Base-by-base conservation (phyloP, 2,888 invertebrate genomes). In the Morinoia aosen region DNA sequence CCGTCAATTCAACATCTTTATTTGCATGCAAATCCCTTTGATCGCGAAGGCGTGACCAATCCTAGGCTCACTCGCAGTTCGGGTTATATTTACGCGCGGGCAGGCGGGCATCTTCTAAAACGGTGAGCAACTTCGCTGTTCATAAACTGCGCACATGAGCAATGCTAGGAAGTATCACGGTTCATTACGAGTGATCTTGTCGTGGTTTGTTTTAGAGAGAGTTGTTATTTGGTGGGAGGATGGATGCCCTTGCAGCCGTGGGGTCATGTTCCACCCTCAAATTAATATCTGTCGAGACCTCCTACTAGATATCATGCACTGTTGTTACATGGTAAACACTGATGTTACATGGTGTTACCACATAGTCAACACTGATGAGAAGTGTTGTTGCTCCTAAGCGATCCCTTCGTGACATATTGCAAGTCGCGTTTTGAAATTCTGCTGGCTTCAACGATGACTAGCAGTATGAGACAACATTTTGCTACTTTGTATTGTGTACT, bases 11-110 rank as follows among this genome's bases (percentile, higher is more conserved):
- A 40, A 90, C 40, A 48, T 90, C 48, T 90, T 90, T 90, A 90
- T 90, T 25, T 16, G 48, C 90, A 48, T 48, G 90, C 39, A 40
- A 8, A 5, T 90, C 16, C 25, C 40, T 90, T 90, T 90, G 90
- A 90, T 90, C 90, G 90, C 25, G 90, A 40, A 90, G 90, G 90
- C 90, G 90, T 90, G 90, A 90, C 48, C 90, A 90, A 90, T 90
- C 40, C 76, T 33, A 16, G 19, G 25, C 33, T 33, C 76, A 16
- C 8, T 33, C 76, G 33, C 76, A 76, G 76, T 76, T 33, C 25
- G 8, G 33, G 76, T 76, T 76, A 19, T 76, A 76, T 33, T 33
- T 25, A 33, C 76, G 33, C 10, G 76, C 2, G 0, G 19, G 33
- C 33, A 16, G 76, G 0, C 76, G 33, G 7, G 76, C 76, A 7